These are phyloP conservation scores for Ophonus ardosiacus DNA, from an alignment of 2,888 invertebrate genomes.

Conservation along the genomic window DNA sequence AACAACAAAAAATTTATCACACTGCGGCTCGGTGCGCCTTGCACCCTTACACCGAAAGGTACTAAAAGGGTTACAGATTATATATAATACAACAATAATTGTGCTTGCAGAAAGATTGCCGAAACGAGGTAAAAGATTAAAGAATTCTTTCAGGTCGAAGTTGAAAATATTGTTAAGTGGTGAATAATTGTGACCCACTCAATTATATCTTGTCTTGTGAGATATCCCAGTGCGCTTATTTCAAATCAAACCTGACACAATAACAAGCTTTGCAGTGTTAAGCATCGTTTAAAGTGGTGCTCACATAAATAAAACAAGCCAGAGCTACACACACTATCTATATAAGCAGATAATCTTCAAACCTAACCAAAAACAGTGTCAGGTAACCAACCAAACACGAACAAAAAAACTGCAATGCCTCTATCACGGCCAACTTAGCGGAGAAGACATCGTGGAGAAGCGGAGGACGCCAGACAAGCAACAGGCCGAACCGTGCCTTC, in stretches of 20 bases:
- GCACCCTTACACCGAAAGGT: too few species aligned
- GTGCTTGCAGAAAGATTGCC: too few species aligned
- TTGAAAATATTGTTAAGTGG: too few species aligned
- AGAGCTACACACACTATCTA: background rate
- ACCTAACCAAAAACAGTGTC: slow-evolving; percentile 33
- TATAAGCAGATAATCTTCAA: slow-evolving; percentile 16
- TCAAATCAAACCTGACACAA: background rate
- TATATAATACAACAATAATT: too few species aligned
- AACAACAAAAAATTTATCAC: too few species aligned
- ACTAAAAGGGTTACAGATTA: too few species aligned
- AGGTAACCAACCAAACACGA: slow-evolving; percentile 28
- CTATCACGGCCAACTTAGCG: slow-evolving; percentile 26
- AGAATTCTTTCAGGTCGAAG: too few species aligned
- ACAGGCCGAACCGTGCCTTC: slow-evolving; percentile 32
- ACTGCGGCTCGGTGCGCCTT: too few species aligned
- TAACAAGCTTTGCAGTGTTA: background rate
- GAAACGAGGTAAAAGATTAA: too few species aligned
- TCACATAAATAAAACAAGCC: background rate
- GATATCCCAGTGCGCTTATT: background rate
- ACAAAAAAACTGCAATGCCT: slow-evolving; percentile 34
- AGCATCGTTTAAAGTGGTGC: background rate
- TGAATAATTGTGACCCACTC: too few species aligned
- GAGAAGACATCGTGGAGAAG: slow-evolving; percentile 1
- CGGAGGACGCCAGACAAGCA: slow-evolving; percentile 5
- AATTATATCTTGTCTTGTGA: background rate